Conservation (phyloP, 1,140 invertebrate genomes). For the Nilaparvata lugens region DNA sequence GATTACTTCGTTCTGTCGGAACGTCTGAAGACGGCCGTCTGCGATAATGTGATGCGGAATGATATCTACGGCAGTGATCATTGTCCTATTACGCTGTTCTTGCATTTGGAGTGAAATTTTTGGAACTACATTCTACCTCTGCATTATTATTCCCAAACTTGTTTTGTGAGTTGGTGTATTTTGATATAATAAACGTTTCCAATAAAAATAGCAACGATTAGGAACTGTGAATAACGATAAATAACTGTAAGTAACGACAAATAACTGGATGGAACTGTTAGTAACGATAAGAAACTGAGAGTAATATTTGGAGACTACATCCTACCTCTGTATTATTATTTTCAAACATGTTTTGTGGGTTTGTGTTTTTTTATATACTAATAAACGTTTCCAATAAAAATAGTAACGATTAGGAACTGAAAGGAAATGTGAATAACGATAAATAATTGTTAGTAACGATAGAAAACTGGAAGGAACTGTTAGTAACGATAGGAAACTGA, state of each 20-base stretch:
- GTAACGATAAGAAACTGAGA: neutral
- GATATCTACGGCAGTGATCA: constrained; percentile 79
- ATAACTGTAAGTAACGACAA: neutral
- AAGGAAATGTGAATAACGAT: too few relatives aligned
- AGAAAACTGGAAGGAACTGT: too few relatives aligned
- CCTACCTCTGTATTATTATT: too few relatives aligned
- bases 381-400: too few relatives aligned
- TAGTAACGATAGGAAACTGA: neutral
- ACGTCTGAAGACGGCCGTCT: constrained; percentile 60
- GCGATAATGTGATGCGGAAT: constrained; percentile 68
- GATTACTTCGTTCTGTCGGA: constrained; percentile 91
- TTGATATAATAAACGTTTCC: neutral
- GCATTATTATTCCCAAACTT: neutral
- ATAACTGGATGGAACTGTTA: too few relatives aligned
- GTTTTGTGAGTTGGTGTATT: neutral
- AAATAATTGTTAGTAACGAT: neutral
- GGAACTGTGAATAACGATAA: too few relatives aligned
- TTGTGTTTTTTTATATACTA: too few relatives aligned
- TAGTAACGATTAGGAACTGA: too few relatives aligned
- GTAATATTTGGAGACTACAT: too few relatives aligned
- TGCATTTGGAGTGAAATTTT: constrained; percentile 29
- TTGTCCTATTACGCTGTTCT: constrained; percentile 69
- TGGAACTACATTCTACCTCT: neutral
- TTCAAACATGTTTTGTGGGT: too few relatives aligned
- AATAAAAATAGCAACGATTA: too few relatives aligned